A percentile compares a stretch with the other conserved stretches of the same genome.
Evolutionary conservation across 2,797 vertebrate species (phyloP).

Genomic region (Girardinus metallicus): DNA sequence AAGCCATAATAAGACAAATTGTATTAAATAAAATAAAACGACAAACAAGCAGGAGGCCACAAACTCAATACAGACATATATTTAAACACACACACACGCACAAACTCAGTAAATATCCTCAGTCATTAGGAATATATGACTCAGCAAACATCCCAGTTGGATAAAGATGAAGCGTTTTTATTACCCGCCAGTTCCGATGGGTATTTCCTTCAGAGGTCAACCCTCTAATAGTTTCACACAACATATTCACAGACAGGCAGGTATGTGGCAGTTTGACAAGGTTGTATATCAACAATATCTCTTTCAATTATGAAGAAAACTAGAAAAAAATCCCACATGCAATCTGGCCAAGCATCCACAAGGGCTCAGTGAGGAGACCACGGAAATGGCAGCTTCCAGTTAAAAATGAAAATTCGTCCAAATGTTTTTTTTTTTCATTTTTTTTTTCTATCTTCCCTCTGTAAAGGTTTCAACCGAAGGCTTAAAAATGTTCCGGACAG

Average conservation of each 20-base stretch:
- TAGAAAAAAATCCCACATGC: constrained; percentile 43
- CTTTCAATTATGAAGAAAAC: constrained; percentile 71
- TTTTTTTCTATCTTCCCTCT: background rate
- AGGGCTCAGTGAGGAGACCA: constrained; percentile 44
- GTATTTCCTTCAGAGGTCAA: constrained; percentile 50
- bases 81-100: background rate
- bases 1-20: too few species aligned
- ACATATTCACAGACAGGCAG: constrained; percentile 54
- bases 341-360: constrained; percentile 45
- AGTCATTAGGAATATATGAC: background rate
- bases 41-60: background rate
- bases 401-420: constrained; percentile 11
- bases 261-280: constrained; percentile 62
- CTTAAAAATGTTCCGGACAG: background rate
- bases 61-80: constrained; percentile 14
- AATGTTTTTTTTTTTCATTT: background rate
- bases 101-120: constrained; percentile 2
- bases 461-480: background rate
- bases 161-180: constrained; percentile 31
- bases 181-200: constrained; percentile 20
- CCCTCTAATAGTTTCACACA: constrained; percentile 64
- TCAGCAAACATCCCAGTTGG: background rate
- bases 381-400: constrained; percentile 26
- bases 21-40: background rate
- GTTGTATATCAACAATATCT: constrained; percentile 63